These are phyloP conservation scores for Orbicella faveolata DNA, from an alignment of 64 coral and sea anemone species.

Conservation along the genomic window DNA sequence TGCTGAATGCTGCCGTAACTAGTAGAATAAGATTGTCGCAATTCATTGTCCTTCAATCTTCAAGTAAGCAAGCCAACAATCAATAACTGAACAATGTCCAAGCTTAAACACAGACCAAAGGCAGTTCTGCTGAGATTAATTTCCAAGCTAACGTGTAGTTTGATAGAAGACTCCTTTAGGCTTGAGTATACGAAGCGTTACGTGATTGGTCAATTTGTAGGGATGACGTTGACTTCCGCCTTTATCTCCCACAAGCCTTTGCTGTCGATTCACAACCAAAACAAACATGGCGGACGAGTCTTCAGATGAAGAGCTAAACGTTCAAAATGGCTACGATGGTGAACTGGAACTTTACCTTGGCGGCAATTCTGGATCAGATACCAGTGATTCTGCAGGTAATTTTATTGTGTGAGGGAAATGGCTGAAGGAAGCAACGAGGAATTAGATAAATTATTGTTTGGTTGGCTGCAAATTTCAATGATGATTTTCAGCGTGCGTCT, in stretches of 20 bases:
- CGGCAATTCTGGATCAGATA: slow-evolving; percentile 42
- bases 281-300: slow-evolving; percentile 96
- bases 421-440: neutral
- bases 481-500: too few species aligned
- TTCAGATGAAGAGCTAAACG: slow-evolving; percentile 58
- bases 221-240: neutral
- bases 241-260: slow-evolving; percentile 55
- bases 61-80: neutral
- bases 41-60: slow-evolving; percentile 47
- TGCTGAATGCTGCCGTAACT: slow-evolving; percentile 84
- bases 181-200: slow-evolving; percentile 77
- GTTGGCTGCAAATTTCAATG: neutral
- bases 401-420: neutral
- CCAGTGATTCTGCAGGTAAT: slow-evolving; percentile 49
- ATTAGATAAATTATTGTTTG: neutral
- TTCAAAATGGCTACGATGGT: slow-evolving; percentile 81
- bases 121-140: neutral
- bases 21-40: slow-evolving; percentile 78
- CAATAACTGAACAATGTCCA: neutral
- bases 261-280: slow-evolving; percentile 45
- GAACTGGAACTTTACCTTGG: slow-evolving; percentile 54
- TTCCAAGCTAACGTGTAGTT: neutral
- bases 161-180: neutral
- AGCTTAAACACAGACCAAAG: neutral
- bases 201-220: slow-evolving; percentile 73